These are phyloP conservation scores for Dicrurus megarhynchus DNA, from an alignment of 2,113 vertebrate genomes.

Conservation along the genomic window DNA sequence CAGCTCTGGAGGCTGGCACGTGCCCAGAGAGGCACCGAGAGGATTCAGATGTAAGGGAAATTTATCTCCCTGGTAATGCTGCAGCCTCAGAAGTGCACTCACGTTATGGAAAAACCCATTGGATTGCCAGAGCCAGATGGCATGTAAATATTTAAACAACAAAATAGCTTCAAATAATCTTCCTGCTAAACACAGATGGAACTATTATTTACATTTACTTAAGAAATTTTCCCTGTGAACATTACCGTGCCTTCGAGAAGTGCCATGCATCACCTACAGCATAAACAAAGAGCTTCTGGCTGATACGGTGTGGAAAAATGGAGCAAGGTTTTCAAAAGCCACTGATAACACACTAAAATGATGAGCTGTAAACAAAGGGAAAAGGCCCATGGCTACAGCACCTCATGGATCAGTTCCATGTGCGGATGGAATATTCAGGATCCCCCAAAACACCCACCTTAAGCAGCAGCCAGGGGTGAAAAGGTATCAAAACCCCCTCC, in stretches of 20 bases:
- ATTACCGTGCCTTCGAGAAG: neutral
- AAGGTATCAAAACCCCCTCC: neutral
- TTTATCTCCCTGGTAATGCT: constrained; percentile 20
- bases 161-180: constrained; percentile 22
- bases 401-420: fast-evolving
- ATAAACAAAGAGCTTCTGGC: neutral
- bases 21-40: neutral
- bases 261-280: neutral
- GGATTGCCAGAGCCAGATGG: constrained; percentile 48
- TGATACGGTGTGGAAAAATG: neutral
- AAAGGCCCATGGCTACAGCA: neutral
- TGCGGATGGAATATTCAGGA: neutral
- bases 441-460: neutral
- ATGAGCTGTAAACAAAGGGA: neutral
- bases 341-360: fast-evolving
- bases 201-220: constrained; percentile 21
- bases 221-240: neutral
- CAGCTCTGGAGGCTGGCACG: constrained; percentile 10
- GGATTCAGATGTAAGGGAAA: constrained; percentile 15
- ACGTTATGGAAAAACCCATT: neutral
- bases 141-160: constrained; percentile 55
- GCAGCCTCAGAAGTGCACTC: constrained; percentile 48
- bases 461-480: neutral
- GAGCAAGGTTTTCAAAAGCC: neutral
- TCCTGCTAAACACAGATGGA: constrained; percentile 40